Conservation (phyloP, 2,888 invertebrate genomes). For the Deroplatys truncata region DNA sequence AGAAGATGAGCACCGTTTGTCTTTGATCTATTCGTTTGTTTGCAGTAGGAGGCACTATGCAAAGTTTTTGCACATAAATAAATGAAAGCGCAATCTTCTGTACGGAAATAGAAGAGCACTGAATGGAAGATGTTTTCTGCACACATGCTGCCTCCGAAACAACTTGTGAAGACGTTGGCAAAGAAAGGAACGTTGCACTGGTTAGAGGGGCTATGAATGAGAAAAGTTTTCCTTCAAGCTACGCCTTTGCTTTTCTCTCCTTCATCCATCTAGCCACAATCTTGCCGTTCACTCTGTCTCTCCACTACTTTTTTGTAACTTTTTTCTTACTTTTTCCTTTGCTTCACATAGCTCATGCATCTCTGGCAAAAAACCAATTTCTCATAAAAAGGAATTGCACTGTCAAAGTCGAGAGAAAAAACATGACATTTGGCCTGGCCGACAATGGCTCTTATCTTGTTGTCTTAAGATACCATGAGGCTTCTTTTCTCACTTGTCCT, state of each 20-base stretch:
- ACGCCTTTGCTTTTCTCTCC: background rate
- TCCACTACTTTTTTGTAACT: background rate
- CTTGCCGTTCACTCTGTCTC: background rate
- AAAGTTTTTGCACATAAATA: background rate
- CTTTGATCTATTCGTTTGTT: no score
- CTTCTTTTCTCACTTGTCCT: background rate
- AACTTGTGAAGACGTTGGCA: background rate
- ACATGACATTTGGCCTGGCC: conserved; percentile 3
- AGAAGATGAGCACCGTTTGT: no score
- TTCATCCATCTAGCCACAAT: conserved; percentile 2
- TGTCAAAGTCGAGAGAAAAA: conserved; percentile 4
- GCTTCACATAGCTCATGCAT: background rate
- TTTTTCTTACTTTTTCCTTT: background rate
- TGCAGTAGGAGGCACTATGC: no score
- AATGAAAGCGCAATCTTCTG: background rate
- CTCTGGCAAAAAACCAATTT: background rate
- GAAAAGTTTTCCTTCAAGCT: conserved; percentile 10
- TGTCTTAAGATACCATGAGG: background rate
- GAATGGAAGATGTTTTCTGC: background rate
- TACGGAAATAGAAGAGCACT: background rate
- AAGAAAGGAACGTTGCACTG: background rate
- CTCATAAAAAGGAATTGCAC: conserved; percentile 18
- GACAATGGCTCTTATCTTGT: background rate
- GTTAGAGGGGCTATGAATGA: conserved; percentile 5
- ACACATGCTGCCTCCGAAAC: background rate